Conservation (phyloP, 2,888 invertebrate species). For the Cryptops parisi region DNA sequence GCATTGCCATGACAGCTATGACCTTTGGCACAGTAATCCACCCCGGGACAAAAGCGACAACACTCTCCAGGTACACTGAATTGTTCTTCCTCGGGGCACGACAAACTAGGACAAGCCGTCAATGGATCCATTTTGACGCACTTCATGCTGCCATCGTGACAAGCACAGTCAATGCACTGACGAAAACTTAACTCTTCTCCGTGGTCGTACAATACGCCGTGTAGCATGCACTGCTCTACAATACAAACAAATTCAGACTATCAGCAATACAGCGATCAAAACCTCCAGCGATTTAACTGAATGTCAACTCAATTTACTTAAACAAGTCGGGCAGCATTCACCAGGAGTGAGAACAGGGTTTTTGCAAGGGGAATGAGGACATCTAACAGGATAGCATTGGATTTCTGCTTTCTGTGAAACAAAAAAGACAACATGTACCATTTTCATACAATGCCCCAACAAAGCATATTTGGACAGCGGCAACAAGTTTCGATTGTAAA, state of each 20-base stretch:
- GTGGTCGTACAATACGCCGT: slow-evolving; percentile 58
- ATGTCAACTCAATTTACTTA: slow-evolving; percentile 49
- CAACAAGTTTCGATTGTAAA: too few species aligned
- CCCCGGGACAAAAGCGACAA: slow-evolving; percentile 80
- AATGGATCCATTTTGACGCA: slow-evolving; percentile 58
- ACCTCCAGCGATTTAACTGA: too few species aligned
- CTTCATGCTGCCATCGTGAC: slow-evolving; percentile 65
- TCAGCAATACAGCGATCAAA: too few species aligned
- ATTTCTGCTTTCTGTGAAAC: slow-evolving; percentile 60
- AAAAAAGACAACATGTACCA: slow-evolving; percentile 13
- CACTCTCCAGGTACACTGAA: slow-evolving; percentile 71
- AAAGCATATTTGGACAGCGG: too few species aligned
- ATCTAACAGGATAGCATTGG: slow-evolving; percentile 65
- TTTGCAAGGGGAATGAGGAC: slow-evolving; percentile 60
- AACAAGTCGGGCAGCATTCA: slow-evolving; percentile 72
- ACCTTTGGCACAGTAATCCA: slow-evolving; percentile 69
- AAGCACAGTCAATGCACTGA: slow-evolving; percentile 67
- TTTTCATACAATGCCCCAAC: too few species aligned
- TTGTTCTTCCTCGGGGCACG: slow-evolving; percentile 60
- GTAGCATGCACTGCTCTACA: slow-evolving; percentile 54
- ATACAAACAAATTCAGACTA: too few species aligned
- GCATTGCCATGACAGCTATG: slow-evolving; percentile 82
- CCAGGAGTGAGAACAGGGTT: slow-evolving; percentile 59
- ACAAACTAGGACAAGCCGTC: slow-evolving; percentile 57
- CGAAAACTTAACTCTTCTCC: slow-evolving; percentile 57